These are phyloP conservation scores for Pontoporia blainvillei DNA, from an alignment of 2,113 vertebrate genomes.

Conservation along the genomic window DNA sequence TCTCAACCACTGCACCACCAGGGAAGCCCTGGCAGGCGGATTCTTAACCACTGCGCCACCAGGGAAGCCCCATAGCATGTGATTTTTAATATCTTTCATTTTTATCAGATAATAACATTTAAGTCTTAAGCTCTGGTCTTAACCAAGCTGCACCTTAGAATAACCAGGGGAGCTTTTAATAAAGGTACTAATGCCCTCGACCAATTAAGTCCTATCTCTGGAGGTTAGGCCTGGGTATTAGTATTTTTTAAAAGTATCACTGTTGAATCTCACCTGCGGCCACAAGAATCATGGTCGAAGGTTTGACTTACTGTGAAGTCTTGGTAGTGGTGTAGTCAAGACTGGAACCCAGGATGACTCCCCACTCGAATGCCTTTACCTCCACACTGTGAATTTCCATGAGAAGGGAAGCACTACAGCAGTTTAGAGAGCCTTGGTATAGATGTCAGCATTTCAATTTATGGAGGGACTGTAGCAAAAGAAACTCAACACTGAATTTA, in stretches of 20 bases:
- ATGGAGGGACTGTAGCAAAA: too few relatives aligned
- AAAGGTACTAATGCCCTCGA: neutral
- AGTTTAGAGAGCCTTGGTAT: neutral
- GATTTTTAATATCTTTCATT: neutral
- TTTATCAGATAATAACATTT: neutral
- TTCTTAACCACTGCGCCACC: too few relatives aligned
- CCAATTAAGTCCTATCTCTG: neutral
- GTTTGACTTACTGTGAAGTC: neutral
- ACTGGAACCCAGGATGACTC: neutral
- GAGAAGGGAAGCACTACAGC: neutral
- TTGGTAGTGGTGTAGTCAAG: neutral
- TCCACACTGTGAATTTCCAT: neutral
- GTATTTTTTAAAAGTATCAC: neutral
- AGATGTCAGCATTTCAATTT: neutral
- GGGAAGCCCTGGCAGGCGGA: too few relatives aligned
- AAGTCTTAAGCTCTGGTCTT: neutral
- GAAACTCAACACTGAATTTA: neutral
- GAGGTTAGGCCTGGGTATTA: neutral
- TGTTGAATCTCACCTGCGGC: neutral
- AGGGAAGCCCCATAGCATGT: too few relatives aligned
- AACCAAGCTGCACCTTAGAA: neutral
- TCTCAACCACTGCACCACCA: too few relatives aligned
- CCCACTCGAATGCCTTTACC: neutral
- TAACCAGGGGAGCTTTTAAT: neutral
- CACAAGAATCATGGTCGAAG: neutral